phyloP scores from a whole-genome alignment of 1,140 invertebrate genomes.

The Campoletis sonorensis region DNA sequence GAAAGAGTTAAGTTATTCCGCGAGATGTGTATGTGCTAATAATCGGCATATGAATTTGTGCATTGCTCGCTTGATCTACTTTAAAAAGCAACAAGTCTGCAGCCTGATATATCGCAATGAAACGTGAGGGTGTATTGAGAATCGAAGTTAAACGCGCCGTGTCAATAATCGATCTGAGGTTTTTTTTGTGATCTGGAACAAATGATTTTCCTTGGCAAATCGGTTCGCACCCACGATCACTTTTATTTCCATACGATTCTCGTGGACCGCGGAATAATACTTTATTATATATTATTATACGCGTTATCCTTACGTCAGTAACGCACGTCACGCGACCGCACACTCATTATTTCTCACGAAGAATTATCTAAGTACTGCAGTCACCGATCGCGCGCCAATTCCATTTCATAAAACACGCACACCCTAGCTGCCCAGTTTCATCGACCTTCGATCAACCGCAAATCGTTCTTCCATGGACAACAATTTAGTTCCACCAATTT shows the following conservation, averaged over 20 bases:
- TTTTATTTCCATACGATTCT: background rate
- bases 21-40: background rate
- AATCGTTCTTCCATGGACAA: background rate
- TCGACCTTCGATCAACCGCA: background rate
- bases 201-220: background rate
- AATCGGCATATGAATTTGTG: background rate
- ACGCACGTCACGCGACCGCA: constrained; percentile 3
- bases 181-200: constrained; percentile 24
- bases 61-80: background rate
- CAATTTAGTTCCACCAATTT: background rate
- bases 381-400: background rate
- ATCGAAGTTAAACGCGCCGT: background rate
- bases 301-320: constrained; percentile 5
- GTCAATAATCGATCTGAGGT: background rate
- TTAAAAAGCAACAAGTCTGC: background rate
- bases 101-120: background rate
- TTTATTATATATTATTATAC: constrained; percentile 6
- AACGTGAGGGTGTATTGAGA: background rate
- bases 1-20: background rate
- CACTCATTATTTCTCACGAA: constrained; percentile 11
- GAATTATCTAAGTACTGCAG: background rate
- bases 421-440: background rate
- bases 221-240: constrained; percentile 4
- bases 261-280: background rate
- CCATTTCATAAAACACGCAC: background rate